Percentiles rank a stretch among this genome's conserved stretches.
Evolutionary conservation across 2,113 vertebrate genomes (phyloP).

Genomic region (Prochilodus magdalenae): DNA sequence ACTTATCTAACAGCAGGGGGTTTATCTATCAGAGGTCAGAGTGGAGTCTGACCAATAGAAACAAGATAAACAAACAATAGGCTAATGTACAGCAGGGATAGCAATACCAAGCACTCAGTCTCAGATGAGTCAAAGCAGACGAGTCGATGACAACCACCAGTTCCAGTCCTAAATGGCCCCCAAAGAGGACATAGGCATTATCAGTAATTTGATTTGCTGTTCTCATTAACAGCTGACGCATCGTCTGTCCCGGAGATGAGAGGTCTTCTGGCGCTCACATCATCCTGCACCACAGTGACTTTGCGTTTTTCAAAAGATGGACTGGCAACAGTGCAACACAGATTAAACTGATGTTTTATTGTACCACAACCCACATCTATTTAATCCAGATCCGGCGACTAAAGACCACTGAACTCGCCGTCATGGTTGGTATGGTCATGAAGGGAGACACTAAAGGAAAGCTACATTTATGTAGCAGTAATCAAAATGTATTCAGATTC

Average conservation of each 20-base stretch:
- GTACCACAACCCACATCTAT: no score
- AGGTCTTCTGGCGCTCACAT: conserved; percentile 5
- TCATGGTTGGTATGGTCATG: no score
- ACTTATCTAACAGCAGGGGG: not conserved
- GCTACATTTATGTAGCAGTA: no score
- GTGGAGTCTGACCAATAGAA: not conserved
- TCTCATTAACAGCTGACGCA: conserved; percentile 31
- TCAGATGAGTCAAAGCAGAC: not conserved
- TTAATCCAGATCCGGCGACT: no score
- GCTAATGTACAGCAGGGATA: not conserved
- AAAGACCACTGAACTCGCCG: no score
- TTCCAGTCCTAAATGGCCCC: conserved; percentile 4
- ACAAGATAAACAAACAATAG: not conserved
- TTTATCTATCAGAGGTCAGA: conserved; percentile 6
- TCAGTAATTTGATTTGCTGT: conserved; percentile 17
- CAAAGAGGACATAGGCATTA: not conserved
- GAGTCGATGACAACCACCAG: not conserved
- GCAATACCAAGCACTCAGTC: not conserved
- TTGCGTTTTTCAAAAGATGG: not conserved
- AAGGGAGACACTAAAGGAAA: no score
- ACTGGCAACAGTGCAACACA: not conserved
- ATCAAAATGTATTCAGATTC: no score
- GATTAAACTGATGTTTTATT: no score
- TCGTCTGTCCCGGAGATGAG: not conserved
- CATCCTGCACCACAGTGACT: conserved; percentile 18